Conservation (phyloP, 2,888 invertebrate genomes). For the Drosophila pegasa region DNA sequence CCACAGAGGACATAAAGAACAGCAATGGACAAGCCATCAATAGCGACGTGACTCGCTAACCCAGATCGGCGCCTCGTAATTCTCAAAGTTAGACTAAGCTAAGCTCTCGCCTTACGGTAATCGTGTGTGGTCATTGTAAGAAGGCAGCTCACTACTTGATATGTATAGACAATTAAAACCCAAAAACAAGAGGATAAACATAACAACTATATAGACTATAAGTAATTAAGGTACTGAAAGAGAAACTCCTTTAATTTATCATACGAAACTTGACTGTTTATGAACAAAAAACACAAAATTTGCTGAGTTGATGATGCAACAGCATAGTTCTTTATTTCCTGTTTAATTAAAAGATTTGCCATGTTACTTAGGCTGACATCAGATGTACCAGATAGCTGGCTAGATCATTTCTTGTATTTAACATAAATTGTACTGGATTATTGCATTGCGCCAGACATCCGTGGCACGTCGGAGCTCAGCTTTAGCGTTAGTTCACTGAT, state of each 20-base stretch:
- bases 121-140: slow-evolving; percentile 16
- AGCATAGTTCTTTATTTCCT: slow-evolving; percentile 30
- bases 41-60: slow-evolving; percentile 32
- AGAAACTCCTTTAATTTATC: slow-evolving; percentile 44
- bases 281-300: slow-evolving; percentile 29
- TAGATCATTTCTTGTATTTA: slow-evolving; percentile 9
- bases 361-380: slow-evolving; percentile 67
- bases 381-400: not conserved
- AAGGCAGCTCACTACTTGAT: slow-evolving; percentile 53
- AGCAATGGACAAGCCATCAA: slow-evolving; percentile 50
- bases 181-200: not conserved
- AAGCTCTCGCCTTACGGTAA: slow-evolving; percentile 35
- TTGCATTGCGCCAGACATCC: not conserved
- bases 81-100: slow-evolving; percentile 41
- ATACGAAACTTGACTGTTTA: slow-evolving; percentile 53
- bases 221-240: slow-evolving; percentile 53
- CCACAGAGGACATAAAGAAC: slow-evolving; percentile 63
- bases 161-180: slow-evolving; percentile 48
- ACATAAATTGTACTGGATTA: slow-evolving; percentile 5
- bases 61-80: not conserved
- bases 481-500: slow-evolving; percentile 24
- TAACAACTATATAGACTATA: slow-evolving; percentile 47
- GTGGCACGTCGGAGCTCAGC: slow-evolving; percentile 5
- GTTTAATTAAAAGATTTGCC: slow-evolving; percentile 60
- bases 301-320: slow-evolving; percentile 26